These are phyloP conservation scores for Varecia variegata DNA, from an alignment of 2,797 vertebrate genomes.

Conservation along the genomic window DNA sequence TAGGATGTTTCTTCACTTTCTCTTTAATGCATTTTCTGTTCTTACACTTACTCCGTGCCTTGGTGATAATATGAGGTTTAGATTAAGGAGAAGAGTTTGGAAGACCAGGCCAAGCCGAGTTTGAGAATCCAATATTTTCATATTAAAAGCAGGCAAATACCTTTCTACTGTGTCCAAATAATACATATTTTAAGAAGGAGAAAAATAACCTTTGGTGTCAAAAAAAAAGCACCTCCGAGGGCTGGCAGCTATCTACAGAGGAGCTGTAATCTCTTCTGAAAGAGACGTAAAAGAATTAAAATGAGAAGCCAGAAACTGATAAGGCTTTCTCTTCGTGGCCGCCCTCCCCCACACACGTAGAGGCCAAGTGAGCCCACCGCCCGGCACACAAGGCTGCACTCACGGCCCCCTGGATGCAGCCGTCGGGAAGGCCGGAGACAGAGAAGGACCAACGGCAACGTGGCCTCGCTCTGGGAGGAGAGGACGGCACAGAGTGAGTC, in stretches of 20 bases:
- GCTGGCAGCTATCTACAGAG: neutral
- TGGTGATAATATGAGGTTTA: neutral
- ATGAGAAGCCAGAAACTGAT: neutral
- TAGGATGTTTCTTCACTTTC: neutral
- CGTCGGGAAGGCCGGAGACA: neutral
- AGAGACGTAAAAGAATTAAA: neutral
- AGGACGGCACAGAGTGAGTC: accelerated
- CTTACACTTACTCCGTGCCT: neutral
- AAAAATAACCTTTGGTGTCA: constrained; percentile 36
- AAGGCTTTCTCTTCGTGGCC: neutral
- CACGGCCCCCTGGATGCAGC: neutral
- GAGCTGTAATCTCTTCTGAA: neutral
- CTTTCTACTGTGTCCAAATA: neutral
- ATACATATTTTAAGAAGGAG: neutral
- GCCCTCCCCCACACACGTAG: neutral
- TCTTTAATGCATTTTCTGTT: neutral
- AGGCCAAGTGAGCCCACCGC: accelerated
- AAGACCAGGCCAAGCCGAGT: neutral
- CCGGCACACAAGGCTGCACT: neutral
- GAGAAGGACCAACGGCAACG: accelerated
- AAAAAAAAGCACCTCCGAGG: neutral
- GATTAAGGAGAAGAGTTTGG: neutral
- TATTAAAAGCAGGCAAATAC: neutral
- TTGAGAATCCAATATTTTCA: neutral
- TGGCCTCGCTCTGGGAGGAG: accelerated